Conservation (phyloP, 2,797 vertebrate species). For the Pseudomugil tenellus region DNA sequence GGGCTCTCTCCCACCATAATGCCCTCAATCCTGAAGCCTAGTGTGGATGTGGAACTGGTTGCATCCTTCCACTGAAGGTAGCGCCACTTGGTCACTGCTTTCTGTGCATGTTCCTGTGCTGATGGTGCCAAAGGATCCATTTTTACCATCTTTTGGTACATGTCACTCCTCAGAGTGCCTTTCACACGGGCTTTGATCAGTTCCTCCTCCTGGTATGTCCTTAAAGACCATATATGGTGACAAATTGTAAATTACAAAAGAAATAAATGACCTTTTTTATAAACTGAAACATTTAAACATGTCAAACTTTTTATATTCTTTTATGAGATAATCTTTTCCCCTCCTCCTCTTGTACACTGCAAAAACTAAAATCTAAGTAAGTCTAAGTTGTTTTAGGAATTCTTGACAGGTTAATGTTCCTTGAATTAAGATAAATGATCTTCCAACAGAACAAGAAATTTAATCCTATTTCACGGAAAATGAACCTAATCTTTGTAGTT, state of each 20-base stretch:
- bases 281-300: background rate
- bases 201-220: conserved; percentile 91
- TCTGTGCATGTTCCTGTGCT: conserved; percentile 83
- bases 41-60: conserved; percentile 83
- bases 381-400: no score
- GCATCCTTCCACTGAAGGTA: conserved; percentile 92
- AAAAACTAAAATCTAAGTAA: no score
- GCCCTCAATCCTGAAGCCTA: conserved; percentile 91
- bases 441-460: no score
- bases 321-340: background rate
- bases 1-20: conserved; percentile 81
- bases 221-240: conserved; percentile 45
- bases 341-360: background rate
- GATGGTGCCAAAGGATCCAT: conserved; percentile 84
- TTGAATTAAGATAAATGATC: no score
- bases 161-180: conserved; percentile 81
- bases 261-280: background rate
- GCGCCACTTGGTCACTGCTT: conserved; percentile 86
- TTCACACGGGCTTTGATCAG: conserved; percentile 79
- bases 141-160: conserved; percentile 92
- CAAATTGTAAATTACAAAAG: background rate
- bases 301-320: background rate
- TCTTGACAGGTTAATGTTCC: no score
- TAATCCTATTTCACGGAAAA: no score
- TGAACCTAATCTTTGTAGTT: no score